Conservation (phyloP, 2,888 invertebrate genomes). For the Agrotis exclamationis region DNA sequence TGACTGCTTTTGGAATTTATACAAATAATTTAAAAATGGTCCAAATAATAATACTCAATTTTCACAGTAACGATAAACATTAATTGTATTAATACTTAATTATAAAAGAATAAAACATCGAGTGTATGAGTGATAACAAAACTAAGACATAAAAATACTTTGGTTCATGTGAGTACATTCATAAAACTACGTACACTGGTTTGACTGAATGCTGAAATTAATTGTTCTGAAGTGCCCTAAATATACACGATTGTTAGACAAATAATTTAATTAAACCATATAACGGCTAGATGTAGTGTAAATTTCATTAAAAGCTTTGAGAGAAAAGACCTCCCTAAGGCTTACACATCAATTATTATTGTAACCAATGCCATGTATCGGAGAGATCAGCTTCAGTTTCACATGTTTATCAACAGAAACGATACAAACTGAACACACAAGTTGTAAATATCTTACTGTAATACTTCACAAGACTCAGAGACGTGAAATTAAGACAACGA, state of each 20-base stretch:
- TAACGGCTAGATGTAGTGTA: constrained; percentile 56
- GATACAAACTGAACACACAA: constrained; percentile 27
- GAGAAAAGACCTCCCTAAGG: constrained; percentile 51
- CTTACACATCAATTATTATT: constrained; percentile 30
- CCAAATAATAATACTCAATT: constrained; percentile 83
- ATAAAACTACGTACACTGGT: constrained; percentile 65
- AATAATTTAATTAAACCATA: constrained; percentile 42
- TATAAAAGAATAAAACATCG: constrained; percentile 71
- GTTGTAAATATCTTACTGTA: constrained; percentile 52
- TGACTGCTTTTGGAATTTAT: constrained; percentile 62
- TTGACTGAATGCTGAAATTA: constrained; percentile 53
- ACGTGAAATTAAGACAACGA: constrained; percentile 39
- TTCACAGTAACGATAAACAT: constrained; percentile 71
- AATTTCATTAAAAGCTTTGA: constrained; percentile 36
- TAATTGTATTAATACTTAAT: constrained; percentile 75
- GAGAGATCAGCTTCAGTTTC: constrained; percentile 33
- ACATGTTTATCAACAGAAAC: constrained; percentile 15
- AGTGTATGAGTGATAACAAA: constrained; percentile 78
- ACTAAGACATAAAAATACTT: constrained; percentile 80
- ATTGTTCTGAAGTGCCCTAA: constrained; percentile 55
- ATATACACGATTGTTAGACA: constrained; percentile 44
- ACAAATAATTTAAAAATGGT: constrained; percentile 76
- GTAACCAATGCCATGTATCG: constrained; percentile 42
- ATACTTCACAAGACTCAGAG: constrained; percentile 58
- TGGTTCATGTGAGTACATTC: constrained; percentile 82